Evolutionary conservation across 2,888 invertebrate species (phyloP), one percentile per base, ranked within the genome.

Genomic region (Chironomus riparius): DNA sequence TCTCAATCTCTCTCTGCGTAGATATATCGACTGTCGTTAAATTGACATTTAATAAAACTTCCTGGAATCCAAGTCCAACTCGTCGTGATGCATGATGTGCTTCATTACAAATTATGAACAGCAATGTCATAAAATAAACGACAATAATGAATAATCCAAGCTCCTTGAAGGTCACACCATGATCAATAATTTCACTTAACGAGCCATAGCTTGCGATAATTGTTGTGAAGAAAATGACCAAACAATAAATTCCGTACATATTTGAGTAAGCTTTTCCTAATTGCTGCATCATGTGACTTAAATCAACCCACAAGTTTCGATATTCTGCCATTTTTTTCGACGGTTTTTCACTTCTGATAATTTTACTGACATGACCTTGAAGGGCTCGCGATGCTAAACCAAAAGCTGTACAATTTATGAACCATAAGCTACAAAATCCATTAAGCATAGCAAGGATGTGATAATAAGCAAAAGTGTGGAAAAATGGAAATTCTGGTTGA

Each of bases 201-300:
- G 88, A 88, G 0, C 91, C 91, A 79, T 91, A 91, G 4, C 89
- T 85, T 3, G 91, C 91, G 68, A 91, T 90, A 12, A 91, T 91
- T 7, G 91, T 91, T 2, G 91, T 91, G 80, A 91, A 88, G 81
- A 91, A 88, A 76, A 91, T 90, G 2, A 91, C 87, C 82, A 91
- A 86, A 79, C 91, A 91, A 80, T 90, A 91, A 81, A 91, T 89
- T 10, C 90, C 90, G 78, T 91, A 91, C 91, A 91, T 91, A 79
- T 91, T 91, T 72, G 91, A 90, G 80, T 91, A 91, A 0, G 91
- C 91, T 69, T 88, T 85, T 65, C 88, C 87, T 87, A 81, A 0
- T 7, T 91, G 91, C 81, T 91, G 91, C 91, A 91, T 91, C 90
- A 91, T 90, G 79, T 91, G 90, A 3, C 91, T 91, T 24, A 91